Percentiles rank a stretch among this genome's conserved stretches.
Evolutionary conservation across 2,888 invertebrate species (phyloP).

Genomic region (Noctua fimbriata): DNA sequence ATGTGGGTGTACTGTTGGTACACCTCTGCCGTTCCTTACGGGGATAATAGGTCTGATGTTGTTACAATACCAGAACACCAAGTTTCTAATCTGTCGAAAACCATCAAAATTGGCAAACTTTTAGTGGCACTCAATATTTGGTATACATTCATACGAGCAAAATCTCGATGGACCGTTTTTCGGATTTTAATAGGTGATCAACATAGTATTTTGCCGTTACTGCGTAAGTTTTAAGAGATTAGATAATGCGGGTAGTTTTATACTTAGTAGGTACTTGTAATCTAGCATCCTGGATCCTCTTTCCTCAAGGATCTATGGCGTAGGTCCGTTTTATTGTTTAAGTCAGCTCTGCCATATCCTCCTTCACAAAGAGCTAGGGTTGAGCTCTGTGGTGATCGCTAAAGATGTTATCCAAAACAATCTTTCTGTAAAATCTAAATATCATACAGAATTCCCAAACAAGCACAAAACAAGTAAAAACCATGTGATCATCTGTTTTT

Average conservation of each 20-base stretch:
- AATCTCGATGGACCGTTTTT: not conserved
- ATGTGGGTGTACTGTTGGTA: not conserved
- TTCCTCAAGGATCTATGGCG: not conserved
- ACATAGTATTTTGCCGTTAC: not conserved
- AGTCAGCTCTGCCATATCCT: no score
- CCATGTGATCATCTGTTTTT: slow-evolving; percentile 9
- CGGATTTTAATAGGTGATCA: not conserved
- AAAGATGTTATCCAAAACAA: not conserved
- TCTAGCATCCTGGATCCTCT: not conserved
- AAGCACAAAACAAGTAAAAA: not conserved
- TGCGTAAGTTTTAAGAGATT: slow-evolving; percentile 8
- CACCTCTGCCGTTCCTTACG: not conserved
- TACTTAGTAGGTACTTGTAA: not conserved
- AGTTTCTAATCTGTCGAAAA: not conserved
- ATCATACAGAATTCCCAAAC: not conserved
- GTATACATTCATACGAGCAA: not conserved
- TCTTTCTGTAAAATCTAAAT: not conserved
- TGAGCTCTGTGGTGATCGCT: not conserved
- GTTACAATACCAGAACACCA: not conserved
- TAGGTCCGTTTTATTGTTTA: not conserved
- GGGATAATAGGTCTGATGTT: not conserved
- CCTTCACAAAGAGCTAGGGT: no score
- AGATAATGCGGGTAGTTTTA: slow-evolving; percentile 23
- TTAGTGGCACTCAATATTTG: not conserved
- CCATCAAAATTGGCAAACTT: not conserved